Conservation (phyloP, 2,888 invertebrate species). For the Caenorhabditis afra region DNA sequence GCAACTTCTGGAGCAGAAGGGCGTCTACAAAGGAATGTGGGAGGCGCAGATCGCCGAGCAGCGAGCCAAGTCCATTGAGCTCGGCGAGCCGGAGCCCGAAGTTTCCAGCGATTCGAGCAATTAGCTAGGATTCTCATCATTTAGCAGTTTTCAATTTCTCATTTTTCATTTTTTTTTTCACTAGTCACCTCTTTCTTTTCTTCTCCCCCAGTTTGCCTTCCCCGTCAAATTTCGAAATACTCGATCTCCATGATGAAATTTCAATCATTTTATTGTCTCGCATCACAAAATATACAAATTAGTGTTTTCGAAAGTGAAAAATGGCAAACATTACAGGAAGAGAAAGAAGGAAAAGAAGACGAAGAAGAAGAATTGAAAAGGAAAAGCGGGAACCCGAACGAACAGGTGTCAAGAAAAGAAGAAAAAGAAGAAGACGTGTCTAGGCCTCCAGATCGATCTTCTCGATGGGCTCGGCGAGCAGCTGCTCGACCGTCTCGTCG, state of each 20-base stretch:
- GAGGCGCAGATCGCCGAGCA: slow-evolving; percentile 70
- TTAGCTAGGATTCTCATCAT: too few species aligned
- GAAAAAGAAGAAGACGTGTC: slow-evolving; percentile 1
- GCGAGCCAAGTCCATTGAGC: slow-evolving; percentile 56
- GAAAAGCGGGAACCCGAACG: slow-evolving; percentile 48
- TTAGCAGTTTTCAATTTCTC: not conserved
- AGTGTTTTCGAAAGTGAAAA: not conserved
- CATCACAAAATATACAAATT: slow-evolving; percentile 39
- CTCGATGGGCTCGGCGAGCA: slow-evolving; percentile 52
- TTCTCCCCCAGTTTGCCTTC: not conserved
- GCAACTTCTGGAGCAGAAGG: slow-evolving; percentile 85
- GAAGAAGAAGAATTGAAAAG: slow-evolving; percentile 3
- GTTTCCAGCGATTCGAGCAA: slow-evolving; percentile 35
- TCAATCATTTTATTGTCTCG: not conserved
- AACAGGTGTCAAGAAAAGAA: slow-evolving; percentile 24
- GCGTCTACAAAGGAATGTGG: slow-evolving; percentile 94
- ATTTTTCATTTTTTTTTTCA: not conserved
- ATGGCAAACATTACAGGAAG: slow-evolving; percentile 17
- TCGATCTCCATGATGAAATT: not conserved
- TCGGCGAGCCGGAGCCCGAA: slow-evolving; percentile 16
- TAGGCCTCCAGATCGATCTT: slow-evolving; percentile 45
- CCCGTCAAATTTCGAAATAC: too few species aligned
- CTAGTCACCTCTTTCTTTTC: not conserved
- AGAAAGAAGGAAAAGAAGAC: slow-evolving; percentile 4
- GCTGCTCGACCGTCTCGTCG: slow-evolving; percentile 35